A percentile compares a stretch with the other conserved stretches of the same genome.
phyloP scores from a whole-genome alignment of 2,113 vertebrate genomes.

The Speoplatyrhinus poulsoni region DNA sequence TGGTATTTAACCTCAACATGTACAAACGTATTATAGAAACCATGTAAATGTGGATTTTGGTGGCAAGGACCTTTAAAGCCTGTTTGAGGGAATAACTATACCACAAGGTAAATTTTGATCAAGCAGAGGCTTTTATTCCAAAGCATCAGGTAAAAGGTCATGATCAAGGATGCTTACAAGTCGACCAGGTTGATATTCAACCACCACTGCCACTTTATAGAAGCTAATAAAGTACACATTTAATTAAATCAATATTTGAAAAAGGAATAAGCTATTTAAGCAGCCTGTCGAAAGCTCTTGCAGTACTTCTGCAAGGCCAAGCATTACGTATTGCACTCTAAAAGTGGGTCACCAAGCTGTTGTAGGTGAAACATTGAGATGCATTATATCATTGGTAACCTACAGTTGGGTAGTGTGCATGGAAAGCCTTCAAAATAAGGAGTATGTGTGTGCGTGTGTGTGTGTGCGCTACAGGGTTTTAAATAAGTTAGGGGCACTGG shows the following conservation, averaged over 20 bases:
- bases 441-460: slow-evolving; percentile 4
- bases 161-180: no score
- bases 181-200: no score
- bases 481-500: slow-evolving; percentile 68
- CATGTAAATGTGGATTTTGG: no score
- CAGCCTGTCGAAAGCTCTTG: slow-evolving; percentile 33
- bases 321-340: slow-evolving; percentile 52
- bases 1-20: no score
- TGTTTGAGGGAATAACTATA: not conserved
- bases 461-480: slow-evolving; percentile 41
- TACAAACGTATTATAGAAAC: no score
- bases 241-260: slow-evolving; percentile 38
- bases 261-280: slow-evolving; percentile 28
- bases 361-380: slow-evolving; percentile 65
- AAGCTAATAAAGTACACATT: slow-evolving; percentile 28
- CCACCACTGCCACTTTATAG: no score
- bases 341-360: slow-evolving; percentile 64
- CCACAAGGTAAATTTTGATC: not conserved
- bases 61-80: no score
- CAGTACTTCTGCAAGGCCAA: slow-evolving; percentile 2
- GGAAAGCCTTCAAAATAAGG: slow-evolving; percentile 31
- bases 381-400: slow-evolving; percentile 61
- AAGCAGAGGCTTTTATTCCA: not conserved
- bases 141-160: no score
- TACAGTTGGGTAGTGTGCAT: slow-evolving; percentile 41